Percentiles rank a stretch among this genome's conserved stretches.
Evolutionary conservation across 2,888 invertebrate species (phyloP).

Genomic region (Poecilus cupreus): DNA sequence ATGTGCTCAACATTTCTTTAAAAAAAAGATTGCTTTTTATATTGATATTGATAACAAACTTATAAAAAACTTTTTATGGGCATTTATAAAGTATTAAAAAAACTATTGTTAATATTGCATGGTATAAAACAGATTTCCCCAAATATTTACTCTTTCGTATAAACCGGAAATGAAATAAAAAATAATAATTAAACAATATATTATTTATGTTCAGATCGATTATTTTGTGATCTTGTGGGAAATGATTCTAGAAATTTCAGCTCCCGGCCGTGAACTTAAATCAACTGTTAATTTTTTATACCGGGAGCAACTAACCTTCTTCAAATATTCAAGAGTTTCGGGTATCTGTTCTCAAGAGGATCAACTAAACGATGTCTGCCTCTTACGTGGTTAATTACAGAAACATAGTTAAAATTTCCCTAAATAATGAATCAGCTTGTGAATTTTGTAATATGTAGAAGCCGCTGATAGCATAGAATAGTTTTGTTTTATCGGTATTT

Average conservation of each 20-base stretch:
- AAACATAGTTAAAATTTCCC: not conserved
- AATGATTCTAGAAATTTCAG: not conserved
- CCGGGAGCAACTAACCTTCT: not conserved
- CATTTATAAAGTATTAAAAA: not conserved
- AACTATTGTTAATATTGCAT: too few species aligned
- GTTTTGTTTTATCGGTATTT: slow-evolving; percentile 5
- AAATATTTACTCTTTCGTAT: too few species aligned
- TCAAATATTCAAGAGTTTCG: slow-evolving; percentile 14
- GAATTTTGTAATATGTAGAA: not conserved
- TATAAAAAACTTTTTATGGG: not conserved
- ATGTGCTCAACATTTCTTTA: too few species aligned
- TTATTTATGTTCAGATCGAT: slow-evolving; percentile 1
- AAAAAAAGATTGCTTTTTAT: too few species aligned
- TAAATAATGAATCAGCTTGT: slow-evolving; percentile 11
- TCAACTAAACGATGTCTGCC: not conserved
- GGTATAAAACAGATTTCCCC: too few species aligned
- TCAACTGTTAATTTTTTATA: slow-evolving; percentile 24
- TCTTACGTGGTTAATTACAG: not conserved
- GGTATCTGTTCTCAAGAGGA: slow-evolving; percentile 10
- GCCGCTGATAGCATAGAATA: not conserved
- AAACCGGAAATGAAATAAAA: too few species aligned
- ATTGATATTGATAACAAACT: too few species aligned
- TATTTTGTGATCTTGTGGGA: not conserved
- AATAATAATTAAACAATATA: not conserved
- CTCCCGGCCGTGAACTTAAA: slow-evolving; percentile 6